A percentile compares a stretch with the other conserved stretches of the same genome.
These are phyloP conservation scores for Macaria liturata DNA, from an alignment of 2,888 invertebrate species.

Conservation along the genomic window DNA sequence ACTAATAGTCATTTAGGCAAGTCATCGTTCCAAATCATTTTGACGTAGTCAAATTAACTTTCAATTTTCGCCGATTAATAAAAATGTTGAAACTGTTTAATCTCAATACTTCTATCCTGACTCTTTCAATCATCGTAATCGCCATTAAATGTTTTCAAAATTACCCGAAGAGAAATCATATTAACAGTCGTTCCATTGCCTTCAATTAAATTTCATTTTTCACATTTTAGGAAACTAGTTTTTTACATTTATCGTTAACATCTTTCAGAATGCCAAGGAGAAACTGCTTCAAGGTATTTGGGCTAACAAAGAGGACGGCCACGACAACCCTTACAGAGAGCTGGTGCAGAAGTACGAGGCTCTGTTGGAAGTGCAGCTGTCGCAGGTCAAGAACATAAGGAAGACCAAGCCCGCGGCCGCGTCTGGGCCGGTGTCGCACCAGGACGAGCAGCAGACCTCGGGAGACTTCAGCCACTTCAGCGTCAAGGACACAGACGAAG, in stretches of 20 bases:
- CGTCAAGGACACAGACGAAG: slow-evolving; percentile 85
- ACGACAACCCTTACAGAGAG: slow-evolving; percentile 89
- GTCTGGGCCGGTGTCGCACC: slow-evolving; percentile 80
- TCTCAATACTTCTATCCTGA: slow-evolving; percentile 23
- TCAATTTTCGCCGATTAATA: slow-evolving; percentile 4
- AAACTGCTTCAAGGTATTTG: slow-evolving; percentile 78
- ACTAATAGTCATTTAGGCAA: slow-evolving; percentile 52
- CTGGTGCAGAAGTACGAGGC: slow-evolving; percentile 94
- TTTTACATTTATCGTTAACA: slow-evolving; percentile 27
- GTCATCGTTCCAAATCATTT: slow-evolving; percentile 12
- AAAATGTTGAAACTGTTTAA: slow-evolving; percentile 16
- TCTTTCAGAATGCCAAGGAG: slow-evolving; percentile 76
- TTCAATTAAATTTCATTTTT: not conserved
- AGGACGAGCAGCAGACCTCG: slow-evolving; percentile 90
- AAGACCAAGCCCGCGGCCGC: slow-evolving; percentile 67
- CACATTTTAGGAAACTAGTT: not conserved
- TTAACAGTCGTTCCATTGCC: slow-evolving; percentile 26
- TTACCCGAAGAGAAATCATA: slow-evolving; percentile 18
- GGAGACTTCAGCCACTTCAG: slow-evolving; percentile 87
- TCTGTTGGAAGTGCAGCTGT: slow-evolving; percentile 88
- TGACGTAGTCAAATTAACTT: slow-evolving; percentile 8
- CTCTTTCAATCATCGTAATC: slow-evolving; percentile 14
- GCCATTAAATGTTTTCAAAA: slow-evolving; percentile 17
- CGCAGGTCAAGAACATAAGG: slow-evolving; percentile 81
- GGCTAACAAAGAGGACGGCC: slow-evolving; percentile 79